phyloP scores from a whole-genome alignment of 2,113 vertebrate species.

The Bombycilla garrulus region DNA sequence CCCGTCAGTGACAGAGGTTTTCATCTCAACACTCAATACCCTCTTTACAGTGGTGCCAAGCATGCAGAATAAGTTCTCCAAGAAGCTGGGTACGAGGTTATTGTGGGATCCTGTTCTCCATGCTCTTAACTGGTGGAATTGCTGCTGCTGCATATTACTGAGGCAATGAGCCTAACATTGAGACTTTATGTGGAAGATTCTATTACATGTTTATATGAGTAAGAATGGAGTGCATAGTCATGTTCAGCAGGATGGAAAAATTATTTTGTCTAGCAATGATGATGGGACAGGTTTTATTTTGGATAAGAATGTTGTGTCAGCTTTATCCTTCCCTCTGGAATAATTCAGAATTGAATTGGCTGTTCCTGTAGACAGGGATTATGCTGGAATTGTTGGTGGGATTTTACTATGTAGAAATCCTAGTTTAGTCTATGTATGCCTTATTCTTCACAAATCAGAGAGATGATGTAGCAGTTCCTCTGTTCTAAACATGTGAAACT shows the following conservation, averaged over 20 bases:
- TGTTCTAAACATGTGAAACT: neutral
- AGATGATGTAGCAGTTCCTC: neutral
- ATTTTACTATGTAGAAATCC: neutral
- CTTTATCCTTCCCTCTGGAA: slow-evolving; percentile 10
- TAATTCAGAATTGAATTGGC: neutral
- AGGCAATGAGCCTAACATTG: neutral
- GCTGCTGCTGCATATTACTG: neutral
- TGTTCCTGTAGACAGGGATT: slow-evolving; percentile 8
- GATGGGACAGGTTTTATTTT: slow-evolving; percentile 26
- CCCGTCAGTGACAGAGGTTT: slow-evolving; percentile 79
- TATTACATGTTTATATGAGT: neutral
- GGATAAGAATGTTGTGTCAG: neutral
- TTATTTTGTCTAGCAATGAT: slow-evolving; percentile 1
- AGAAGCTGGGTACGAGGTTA: slow-evolving; percentile 84
- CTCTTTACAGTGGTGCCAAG: slow-evolving; percentile 84
- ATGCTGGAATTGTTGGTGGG: neutral
- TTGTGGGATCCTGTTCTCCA: neutral
- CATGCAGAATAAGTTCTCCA: slow-evolving; percentile 82
- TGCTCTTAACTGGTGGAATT: neutral
- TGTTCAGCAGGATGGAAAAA: neutral
- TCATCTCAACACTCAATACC: slow-evolving; percentile 80
- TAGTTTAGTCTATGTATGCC: neutral
- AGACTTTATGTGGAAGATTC: neutral
- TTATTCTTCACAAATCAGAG: neutral
- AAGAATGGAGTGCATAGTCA: neutral